A percentile compares a stretch with the other conserved stretches of the same genome.
Evolutionary conservation across 2,888 invertebrate species (phyloP).

Genomic region (Eupithecia insigniata): DNA sequence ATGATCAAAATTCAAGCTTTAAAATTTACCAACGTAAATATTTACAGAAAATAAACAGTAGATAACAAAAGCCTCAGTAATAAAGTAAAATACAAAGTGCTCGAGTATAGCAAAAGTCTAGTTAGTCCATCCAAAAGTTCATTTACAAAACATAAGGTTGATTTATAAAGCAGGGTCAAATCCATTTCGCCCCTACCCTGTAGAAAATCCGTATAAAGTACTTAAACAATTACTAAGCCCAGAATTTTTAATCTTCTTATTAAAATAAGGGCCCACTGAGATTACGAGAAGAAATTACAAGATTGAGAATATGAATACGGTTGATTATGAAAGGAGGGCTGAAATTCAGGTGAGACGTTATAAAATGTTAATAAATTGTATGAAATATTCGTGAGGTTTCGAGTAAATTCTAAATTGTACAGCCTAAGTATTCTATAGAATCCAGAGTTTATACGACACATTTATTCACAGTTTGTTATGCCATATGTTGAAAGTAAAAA

Average conservation of each 20-base stretch:
- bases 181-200: conserved; percentile 47
- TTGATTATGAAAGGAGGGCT: conserved; percentile 45
- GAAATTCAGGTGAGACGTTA: conserved; percentile 25
- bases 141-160: conserved; percentile 35
- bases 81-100: not conserved
- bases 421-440: not conserved
- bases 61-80: not conserved
- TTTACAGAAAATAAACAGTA: not conserved
- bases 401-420: not conserved
- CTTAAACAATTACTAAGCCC: conserved; percentile 66
- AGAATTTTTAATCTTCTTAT: conserved; percentile 75
- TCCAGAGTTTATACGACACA: not conserved
- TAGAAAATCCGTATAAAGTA: conserved; percentile 65
- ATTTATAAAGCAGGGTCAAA: conserved; percentile 43
- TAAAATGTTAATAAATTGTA: conserved; percentile 4
- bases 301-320: conserved; percentile 55
- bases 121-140: conserved; percentile 12
- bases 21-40: not conserved
- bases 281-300: conserved; percentile 65
- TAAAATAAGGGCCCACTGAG: conserved; percentile 66
- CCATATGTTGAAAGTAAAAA: not conserved
- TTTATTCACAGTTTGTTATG: not conserved
- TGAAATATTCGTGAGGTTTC: not conserved
- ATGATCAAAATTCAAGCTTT: not conserved
- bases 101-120: conserved; percentile 5